Conservation (phyloP, 2,888 invertebrate genomes). For the Drosophila siamana region DNA sequence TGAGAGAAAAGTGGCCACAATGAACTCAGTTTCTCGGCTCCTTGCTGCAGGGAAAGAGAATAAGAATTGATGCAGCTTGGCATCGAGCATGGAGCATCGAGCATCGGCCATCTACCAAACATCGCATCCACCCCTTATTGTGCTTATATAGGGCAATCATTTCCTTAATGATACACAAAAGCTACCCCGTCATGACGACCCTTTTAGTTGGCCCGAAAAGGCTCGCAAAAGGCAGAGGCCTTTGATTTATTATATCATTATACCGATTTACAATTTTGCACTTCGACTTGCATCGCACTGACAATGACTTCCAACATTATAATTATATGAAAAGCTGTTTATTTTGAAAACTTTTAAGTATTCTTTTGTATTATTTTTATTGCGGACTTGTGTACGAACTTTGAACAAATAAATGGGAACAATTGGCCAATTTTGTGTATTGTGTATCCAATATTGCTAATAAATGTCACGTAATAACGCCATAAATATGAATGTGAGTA, state of each 20-base stretch:
- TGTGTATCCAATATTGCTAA: slow-evolving; percentile 12
- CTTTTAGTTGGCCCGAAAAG: slow-evolving; percentile 51
- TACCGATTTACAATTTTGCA: slow-evolving; percentile 47
- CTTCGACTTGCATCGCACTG: slow-evolving; percentile 39
- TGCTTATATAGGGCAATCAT: slow-evolving; percentile 61
- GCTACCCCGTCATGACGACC: slow-evolving; percentile 64
- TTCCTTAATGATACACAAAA: slow-evolving; percentile 54
- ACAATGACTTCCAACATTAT: slow-evolving; percentile 50
- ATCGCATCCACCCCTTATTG: slow-evolving; percentile 65
- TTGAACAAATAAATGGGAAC: slow-evolving; percentile 9
- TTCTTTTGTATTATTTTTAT: slow-evolving; percentile 17
- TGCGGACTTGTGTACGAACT: slow-evolving; percentile 4
- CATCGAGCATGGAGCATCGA: background rate
- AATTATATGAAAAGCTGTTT: slow-evolving; percentile 28
- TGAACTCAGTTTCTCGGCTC: slow-evolving; percentile 27
- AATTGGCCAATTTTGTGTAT: slow-evolving; percentile 12
- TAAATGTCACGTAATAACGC: background rate
- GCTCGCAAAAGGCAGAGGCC: slow-evolving; percentile 2
- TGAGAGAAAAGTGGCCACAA: slow-evolving; percentile 32
- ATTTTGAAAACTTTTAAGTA: slow-evolving; percentile 24
- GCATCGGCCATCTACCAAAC: slow-evolving; percentile 34
- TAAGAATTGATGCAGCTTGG: slow-evolving; percentile 6
- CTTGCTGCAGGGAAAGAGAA: background rate
- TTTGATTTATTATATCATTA: slow-evolving; percentile 71
- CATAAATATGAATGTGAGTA: background rate